Evolutionary conservation across 64 coral and sea anemone species (phyloP).

Genomic region (Porites lutea): DNA sequence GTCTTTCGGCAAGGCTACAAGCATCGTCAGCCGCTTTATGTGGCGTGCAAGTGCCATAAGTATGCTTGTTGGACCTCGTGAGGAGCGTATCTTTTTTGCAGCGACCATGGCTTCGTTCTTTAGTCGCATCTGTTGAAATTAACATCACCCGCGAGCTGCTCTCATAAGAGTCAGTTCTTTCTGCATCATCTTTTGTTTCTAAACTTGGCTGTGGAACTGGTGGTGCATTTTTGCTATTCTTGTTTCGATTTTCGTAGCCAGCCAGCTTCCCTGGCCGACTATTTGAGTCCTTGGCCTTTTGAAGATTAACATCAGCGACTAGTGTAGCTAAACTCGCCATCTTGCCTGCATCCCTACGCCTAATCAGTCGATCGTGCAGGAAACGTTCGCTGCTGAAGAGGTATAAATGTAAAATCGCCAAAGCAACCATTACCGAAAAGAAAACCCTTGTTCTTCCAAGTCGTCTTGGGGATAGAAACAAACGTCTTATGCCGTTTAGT

Average conservation of each 20-base stretch:
- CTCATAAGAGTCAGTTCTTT: neutral
- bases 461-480: neutral
- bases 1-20: constrained; percentile 53
- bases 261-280: neutral
- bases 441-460: neutral
- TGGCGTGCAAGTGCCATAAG: constrained; percentile 68
- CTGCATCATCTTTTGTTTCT: neutral
- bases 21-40: constrained; percentile 43
- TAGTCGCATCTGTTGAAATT: neutral
- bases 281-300: neutral
- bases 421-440: neutral
- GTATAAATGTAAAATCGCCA: neutral
- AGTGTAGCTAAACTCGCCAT: neutral
- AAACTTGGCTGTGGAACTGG: neutral
- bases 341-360: neutral
- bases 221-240: neutral
- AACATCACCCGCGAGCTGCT: neutral
- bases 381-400: neutral
- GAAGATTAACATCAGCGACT: neutral
- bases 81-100: neutral
- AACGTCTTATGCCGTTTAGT: neutral
- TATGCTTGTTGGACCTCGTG: neutral
- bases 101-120: neutral
- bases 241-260: neutral
- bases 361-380: neutral